Base-by-base conservation (phyloP, 2,113 vertebrate species). In the Condylura cristata region DNA sequence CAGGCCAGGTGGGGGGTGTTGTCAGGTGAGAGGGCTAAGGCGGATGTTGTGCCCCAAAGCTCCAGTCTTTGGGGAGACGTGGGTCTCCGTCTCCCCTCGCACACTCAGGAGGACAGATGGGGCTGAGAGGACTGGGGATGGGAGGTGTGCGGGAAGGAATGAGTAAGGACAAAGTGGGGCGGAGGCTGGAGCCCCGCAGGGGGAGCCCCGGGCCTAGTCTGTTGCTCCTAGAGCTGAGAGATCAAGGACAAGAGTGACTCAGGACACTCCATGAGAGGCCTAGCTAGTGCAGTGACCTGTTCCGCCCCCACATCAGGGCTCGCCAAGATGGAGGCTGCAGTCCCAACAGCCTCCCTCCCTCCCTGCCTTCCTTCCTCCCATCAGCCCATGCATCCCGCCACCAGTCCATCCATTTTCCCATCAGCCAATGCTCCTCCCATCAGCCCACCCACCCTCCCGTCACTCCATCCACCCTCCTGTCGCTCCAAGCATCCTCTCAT, bases 1-100 rank as follows among this genome's bases (percentile, higher is more conserved):
- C 72, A 83, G 66, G 80, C 95, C 95, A 92, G 48, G 39, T 1
- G n/a, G 71, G 37, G 63, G 93, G 56, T 44, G 56, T 16, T 68
- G 83, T 65, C 46, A 68, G 93, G 95, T 56, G 68, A 93, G 56
- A 68, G 87, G 75, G 53, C 60, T 11, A 28, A 10, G 9, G 48
- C 0, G 4, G 83, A 39, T 32, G 30, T 10, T 18, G 30, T 44
- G 34, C 44, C 60, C 85, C 61, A 68, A 91, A 72, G 30, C 70
- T 83, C 88, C 6, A 46, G 71, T 65, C 34, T 76, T 58, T 56
- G 51, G 34, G 91, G 66, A 65, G 32, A 30, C 11, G 24, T 20
- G 78, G 78, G 24, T 18, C 78, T 68, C 51, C 24, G 46, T 41
- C 44, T 58, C 44, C 28, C 41, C 18, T 71, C 78, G 63, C 41